A percentile compares a stretch with the other conserved stretches of the same genome.
Evolutionary conservation across 2,888 invertebrate genomes (phyloP).

Genomic region (Homarus gammarus): DNA sequence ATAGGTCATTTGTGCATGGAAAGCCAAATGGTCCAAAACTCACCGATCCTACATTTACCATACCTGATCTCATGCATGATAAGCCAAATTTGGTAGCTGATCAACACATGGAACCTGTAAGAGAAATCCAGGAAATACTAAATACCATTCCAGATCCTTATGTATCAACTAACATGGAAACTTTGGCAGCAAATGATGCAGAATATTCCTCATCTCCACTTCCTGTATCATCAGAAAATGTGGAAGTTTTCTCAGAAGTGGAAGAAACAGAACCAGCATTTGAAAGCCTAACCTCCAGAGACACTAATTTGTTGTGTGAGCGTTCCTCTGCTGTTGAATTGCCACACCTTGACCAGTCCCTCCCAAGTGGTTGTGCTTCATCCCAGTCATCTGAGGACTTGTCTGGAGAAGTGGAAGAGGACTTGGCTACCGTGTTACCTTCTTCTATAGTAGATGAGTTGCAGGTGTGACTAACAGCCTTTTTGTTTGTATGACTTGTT

Average conservation of each 20-base stretch:
- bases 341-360: constrained; percentile 16
- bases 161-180: neutral
- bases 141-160: constrained; percentile 7
- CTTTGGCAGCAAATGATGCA: constrained; percentile 22
- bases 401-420: constrained; percentile 33
- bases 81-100: constrained; percentile 1
- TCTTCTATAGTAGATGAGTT: constrained; percentile 42
- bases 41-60: constrained; percentile 59
- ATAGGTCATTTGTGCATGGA: neutral
- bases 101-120: neutral
- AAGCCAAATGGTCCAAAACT: constrained; percentile 1
- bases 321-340: neutral
- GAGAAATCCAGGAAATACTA: neutral
- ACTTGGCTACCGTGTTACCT: constrained; percentile 5
- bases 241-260: neutral
- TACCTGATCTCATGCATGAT: constrained; percentile 33
- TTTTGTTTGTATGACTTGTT: constrained; percentile 5
- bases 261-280: constrained; percentile 13
- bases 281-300: constrained; percentile 14
- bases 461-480: constrained; percentile 64
- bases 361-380: constrained; percentile 8
- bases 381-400: neutral
- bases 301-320: constrained; percentile 14
- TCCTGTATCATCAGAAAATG: constrained; percentile 11
- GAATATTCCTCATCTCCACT: neutral